These are phyloP conservation scores for Agonopterix arenella DNA, from an alignment of 2,888 invertebrate species.

Conservation along the genomic window DNA sequence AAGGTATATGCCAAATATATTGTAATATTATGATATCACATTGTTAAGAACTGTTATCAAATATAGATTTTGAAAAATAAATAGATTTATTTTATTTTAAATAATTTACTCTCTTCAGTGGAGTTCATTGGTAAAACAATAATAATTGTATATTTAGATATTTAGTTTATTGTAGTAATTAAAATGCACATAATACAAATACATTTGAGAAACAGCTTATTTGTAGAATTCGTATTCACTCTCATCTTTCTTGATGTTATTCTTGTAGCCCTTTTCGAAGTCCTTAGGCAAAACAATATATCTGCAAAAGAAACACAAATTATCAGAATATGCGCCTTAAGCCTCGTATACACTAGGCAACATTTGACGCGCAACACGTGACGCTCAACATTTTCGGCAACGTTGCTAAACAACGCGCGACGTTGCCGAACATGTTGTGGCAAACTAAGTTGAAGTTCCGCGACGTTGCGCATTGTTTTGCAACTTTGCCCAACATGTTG, in stretches of 20 bases:
- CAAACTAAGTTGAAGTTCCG: too few relatives aligned
- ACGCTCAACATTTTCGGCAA: too few relatives aligned
- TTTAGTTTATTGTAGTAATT: constrained; percentile 19
- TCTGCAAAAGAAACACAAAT: constrained; percentile 32
- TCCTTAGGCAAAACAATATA: constrained; percentile 99
- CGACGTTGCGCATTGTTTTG: too few relatives aligned
- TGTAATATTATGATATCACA: constrained; percentile 67
- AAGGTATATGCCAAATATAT: constrained; percentile 75
- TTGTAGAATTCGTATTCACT: constrained; percentile 99
- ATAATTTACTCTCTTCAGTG: too few relatives aligned
- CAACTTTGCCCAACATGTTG: too few relatives aligned
- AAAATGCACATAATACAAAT: constrained; percentile 19
- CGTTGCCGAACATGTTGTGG: too few relatives aligned
- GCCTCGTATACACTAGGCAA: too few relatives aligned
- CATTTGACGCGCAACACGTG: too few relatives aligned
- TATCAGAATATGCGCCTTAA: too few relatives aligned
- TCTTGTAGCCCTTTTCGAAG: constrained; percentile 99
- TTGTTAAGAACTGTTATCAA: constrained; percentile 72
- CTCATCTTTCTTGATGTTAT: constrained; percentile 99
- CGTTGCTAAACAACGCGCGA: too few relatives aligned
- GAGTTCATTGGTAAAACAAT: constrained; percentile 7
- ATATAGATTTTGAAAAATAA: constrained; percentile 63
- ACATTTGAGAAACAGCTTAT: constrained; percentile 71
- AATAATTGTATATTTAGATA: constrained; percentile 10
- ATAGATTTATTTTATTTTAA: not conserved